Conservation (phyloP, 2,113 vertebrate genomes). For the Aldabrachelys gigantea region DNA sequence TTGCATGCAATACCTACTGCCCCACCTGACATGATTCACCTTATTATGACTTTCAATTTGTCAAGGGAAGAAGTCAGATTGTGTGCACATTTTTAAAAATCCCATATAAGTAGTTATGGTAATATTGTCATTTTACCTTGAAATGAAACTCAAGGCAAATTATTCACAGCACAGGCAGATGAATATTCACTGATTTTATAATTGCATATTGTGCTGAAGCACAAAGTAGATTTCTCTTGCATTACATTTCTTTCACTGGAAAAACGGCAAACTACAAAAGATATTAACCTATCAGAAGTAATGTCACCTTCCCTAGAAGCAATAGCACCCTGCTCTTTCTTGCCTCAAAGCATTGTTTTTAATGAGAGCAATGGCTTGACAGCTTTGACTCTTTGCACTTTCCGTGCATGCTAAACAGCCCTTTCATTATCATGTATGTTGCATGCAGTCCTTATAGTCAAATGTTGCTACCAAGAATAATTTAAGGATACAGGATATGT, state of each 20-base stretch:
- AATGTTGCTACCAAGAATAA: neutral
- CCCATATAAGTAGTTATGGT: neutral
- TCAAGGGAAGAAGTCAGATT: neutral
- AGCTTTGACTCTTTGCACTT: neutral
- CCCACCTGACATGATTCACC: neutral
- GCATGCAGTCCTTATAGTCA: constrained; percentile 9
- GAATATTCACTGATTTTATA: neutral
- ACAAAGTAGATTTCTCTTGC: neutral
- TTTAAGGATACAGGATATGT: neutral
- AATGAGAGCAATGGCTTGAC: neutral
- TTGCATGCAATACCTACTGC: neutral
- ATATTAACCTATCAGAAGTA: neutral
- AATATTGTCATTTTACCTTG: neutral
- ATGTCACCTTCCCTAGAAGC: neutral
- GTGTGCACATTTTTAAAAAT: neutral
- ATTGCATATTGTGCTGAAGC: neutral
- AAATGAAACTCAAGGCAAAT: constrained; percentile 13
- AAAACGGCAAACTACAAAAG: neutral
- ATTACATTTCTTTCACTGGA: neutral
- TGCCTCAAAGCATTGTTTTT: neutral
- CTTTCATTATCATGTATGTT: neutral
- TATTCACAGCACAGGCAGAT: neutral
- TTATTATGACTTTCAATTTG: neutral
- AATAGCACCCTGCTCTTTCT: neutral
- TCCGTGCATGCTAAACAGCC: neutral